phyloP scores from a whole-genome alignment of 2,888 invertebrate genomes.

The Megamerina dolium region DNA sequence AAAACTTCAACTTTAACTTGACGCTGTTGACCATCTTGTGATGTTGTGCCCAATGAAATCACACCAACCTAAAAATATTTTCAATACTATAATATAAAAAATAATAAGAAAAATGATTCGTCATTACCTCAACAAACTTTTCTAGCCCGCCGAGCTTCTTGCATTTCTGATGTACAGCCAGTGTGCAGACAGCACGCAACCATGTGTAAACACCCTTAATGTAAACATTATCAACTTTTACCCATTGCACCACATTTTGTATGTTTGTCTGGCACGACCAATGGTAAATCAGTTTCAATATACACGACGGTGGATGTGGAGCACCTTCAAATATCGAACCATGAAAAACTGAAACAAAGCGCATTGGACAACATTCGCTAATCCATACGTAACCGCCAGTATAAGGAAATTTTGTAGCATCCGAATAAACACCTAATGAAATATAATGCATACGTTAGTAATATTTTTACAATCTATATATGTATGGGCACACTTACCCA shows the following conservation, averaged over 20 bases:
- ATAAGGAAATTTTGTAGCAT: slow-evolving; percentile 76
- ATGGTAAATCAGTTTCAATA: slow-evolving; percentile 80
- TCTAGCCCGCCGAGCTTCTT: slow-evolving; percentile 66
- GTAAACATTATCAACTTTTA: slow-evolving; percentile 67
- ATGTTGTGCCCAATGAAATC: slow-evolving; percentile 80
- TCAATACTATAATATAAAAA: background rate
- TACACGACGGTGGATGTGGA: slow-evolving; percentile 74
- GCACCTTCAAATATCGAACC: slow-evolving; percentile 84
- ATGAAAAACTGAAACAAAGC: slow-evolving; percentile 80
- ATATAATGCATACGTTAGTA: slow-evolving; percentile 6
- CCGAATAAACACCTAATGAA: slow-evolving; percentile 72
- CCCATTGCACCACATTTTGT: slow-evolving; percentile 85
- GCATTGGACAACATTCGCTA: slow-evolving; percentile 77
- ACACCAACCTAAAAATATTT: slow-evolving; percentile 57
- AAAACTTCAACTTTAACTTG: slow-evolving; percentile 84
- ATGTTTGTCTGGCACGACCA: slow-evolving; percentile 90
- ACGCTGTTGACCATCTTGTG: slow-evolving; percentile 67
- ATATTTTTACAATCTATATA: background rate
- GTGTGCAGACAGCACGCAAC: slow-evolving; percentile 70
- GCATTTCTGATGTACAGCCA: slow-evolving; percentile 72
- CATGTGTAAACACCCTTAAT: slow-evolving; percentile 64
- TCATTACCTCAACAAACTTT: slow-evolving; percentile 58
- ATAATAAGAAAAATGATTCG: background rate
- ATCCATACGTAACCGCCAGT: slow-evolving; percentile 91
- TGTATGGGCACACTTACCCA: slow-evolving; percentile 51